These are phyloP conservation scores for Zootermopsis nevadensis DNA, from an alignment of 2,888 invertebrate species.

Conservation along the genomic window DNA sequence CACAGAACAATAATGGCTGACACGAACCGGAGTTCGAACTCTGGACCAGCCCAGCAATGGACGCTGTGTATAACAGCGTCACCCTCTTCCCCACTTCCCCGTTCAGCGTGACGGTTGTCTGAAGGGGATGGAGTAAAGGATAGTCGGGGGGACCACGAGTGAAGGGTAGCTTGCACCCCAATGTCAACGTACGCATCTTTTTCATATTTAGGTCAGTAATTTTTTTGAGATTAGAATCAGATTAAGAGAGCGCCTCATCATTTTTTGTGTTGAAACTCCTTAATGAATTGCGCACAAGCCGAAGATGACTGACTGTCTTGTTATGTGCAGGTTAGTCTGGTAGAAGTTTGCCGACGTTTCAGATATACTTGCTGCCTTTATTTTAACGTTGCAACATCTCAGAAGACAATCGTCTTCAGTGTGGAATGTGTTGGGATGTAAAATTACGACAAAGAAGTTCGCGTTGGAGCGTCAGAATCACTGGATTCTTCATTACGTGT, in stretches of 20 bases:
- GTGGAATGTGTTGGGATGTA: too few species aligned
- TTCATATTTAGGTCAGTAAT: background rate
- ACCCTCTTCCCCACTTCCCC: background rate
- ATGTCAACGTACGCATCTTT: background rate
- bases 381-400: too few species aligned
- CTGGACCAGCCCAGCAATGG: conserved; percentile 44
- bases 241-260: too few species aligned
- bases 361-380: too few species aligned
- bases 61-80: conserved; percentile 1
- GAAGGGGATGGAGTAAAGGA: background rate
- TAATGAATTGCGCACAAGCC: too few species aligned
- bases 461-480: background rate
- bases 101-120: background rate
- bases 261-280: too few species aligned
- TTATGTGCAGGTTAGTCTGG: too few species aligned
- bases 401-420: too few species aligned
- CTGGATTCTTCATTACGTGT: conserved; percentile 22
- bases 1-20: conserved; percentile 52
- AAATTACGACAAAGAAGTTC: too few species aligned
- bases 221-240: too few species aligned
- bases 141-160: background rate
- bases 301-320: too few species aligned
- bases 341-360: too few species aligned
- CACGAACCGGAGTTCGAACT: conserved; percentile 49
- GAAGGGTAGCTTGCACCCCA: background rate